These are phyloP conservation scores for Morone saxatilis DNA, from an alignment of 2,113 vertebrate species.

Conservation along the genomic window DNA sequence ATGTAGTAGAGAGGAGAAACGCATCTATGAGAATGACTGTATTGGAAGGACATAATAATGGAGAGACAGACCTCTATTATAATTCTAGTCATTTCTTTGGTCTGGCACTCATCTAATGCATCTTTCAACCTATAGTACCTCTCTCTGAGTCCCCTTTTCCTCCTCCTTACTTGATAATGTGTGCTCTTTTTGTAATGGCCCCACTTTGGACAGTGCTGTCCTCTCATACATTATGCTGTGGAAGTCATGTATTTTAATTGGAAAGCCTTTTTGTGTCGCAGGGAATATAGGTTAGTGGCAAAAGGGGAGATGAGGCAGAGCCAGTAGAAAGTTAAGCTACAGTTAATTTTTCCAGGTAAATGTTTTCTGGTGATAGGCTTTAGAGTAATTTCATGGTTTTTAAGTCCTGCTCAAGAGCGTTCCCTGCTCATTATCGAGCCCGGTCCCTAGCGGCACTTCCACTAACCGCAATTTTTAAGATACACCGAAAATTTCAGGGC, in stretches of 20 bases:
- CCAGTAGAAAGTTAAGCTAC: slow-evolving; percentile 55
- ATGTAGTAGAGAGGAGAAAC: neutral
- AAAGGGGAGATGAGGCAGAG: slow-evolving; percentile 33
- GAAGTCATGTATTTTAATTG: slow-evolving; percentile 61
- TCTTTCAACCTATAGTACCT: slow-evolving; percentile 24
- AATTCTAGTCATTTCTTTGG: slow-evolving; percentile 21
- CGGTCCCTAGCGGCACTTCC: slow-evolving; percentile 47
- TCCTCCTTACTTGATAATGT: slow-evolving; percentile 22
- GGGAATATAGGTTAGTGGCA: slow-evolving; percentile 36
- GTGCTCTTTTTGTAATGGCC: slow-evolving; percentile 20
- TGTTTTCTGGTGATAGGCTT: slow-evolving; percentile 74
- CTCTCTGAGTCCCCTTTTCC: slow-evolving; percentile 5
- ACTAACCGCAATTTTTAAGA: slow-evolving; percentile 55
- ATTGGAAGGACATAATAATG: neutral
- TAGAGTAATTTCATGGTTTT: slow-evolving; percentile 84
- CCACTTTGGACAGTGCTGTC: slow-evolving; percentile 4
- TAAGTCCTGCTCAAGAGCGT: slow-evolving; percentile 64
- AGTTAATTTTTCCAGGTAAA: slow-evolving; percentile 81
- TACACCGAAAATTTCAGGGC: slow-evolving; percentile 42
- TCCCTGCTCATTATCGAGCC: slow-evolving; percentile 69
- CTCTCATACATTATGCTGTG: slow-evolving; percentile 43
- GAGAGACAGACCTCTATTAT: slow-evolving; percentile 15
- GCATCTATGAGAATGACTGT: neutral
- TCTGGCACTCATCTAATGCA: neutral
- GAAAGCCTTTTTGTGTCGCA: slow-evolving; percentile 38